Evolutionary conservation across 2,797 vertebrate species (phyloP).

Genomic region (Xenopus petersii): DNA sequence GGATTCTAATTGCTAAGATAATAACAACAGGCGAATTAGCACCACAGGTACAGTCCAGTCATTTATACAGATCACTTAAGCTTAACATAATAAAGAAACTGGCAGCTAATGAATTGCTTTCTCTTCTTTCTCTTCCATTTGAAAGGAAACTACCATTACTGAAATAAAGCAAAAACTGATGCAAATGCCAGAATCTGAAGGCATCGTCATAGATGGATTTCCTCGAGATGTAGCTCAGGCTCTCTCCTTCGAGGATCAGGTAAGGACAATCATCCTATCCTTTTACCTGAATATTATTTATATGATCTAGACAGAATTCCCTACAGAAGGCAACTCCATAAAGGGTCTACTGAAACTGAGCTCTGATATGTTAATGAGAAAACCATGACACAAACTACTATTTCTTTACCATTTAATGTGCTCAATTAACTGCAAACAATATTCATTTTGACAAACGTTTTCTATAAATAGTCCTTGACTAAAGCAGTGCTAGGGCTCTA

Average conservation of each 20-base stretch:
- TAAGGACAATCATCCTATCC: conserved; percentile 60
- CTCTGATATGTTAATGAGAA: no score
- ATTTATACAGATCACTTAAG: conserved; percentile 1
- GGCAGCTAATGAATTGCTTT: conserved; percentile 20
- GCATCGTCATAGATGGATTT: conserved; percentile 95
- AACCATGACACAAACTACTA: no score
- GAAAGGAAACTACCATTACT: conserved; percentile 95
- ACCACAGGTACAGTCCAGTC: conserved; percentile 79
- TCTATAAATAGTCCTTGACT: no score
- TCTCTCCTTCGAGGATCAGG: conserved; percentile 96
- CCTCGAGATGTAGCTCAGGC: conserved; percentile 95
- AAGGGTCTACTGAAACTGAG: no score
- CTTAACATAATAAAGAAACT: conserved; percentile 21
- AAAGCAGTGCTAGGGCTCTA: no score
- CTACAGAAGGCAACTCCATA: no score
- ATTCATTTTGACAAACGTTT: no score
- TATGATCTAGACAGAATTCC: no score
- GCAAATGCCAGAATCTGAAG: conserved; percentile 92
- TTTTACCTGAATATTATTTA: background rate
- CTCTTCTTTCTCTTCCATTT: conserved; percentile 46
- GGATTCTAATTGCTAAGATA: conserved; percentile 97
- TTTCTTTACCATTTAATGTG: no score
- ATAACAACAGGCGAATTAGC: conserved; percentile 97
- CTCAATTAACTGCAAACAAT: no score
- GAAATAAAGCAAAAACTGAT: conserved; percentile 98